Base-by-base conservation (phyloP, 2,797 vertebrate species). In the Rachycentron canadum region DNA sequence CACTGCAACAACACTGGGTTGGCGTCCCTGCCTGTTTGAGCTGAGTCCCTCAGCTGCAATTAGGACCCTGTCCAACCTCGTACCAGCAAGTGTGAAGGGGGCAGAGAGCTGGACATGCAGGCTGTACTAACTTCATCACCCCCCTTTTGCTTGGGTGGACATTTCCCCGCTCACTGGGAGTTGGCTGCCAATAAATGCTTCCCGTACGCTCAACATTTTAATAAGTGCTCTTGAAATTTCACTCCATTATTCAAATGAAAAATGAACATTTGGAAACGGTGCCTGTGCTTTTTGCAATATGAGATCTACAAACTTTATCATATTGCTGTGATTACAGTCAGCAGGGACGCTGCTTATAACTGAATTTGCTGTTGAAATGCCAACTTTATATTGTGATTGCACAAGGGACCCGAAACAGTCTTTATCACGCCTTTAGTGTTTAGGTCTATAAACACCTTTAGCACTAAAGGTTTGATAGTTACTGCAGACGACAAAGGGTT, bases 21-120 rank as follows among this genome's bases (percentile, higher is more conserved):
- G 57, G 49, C 6, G 4, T 67, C 63, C 11, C 43, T 38, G 62
- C 32, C 34, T 62, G 58, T 62, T 78, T 64, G 28, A 73, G 38
- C 58, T 30, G 55, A 17, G 62, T 79, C 77, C 76, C 86, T 53
- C 34, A 53, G 63, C 79, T 83, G 71, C 63, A 52, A 71, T 81
- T 78, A 78, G 64, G 55, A 21, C 43, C 49, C 71, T 5, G 5
- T 84, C 65, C 72, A 73, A 26, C 62, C 53, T 76, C 4, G 32
- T 60, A 34, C 12, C 38, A 67, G 62, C 50, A 71, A 61, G 55
- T 59, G 60, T 63, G 47, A 67, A 49, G 58, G 53, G 58, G 81
- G 28, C 28, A 10, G n/a, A 70, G 62, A 82, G 47, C 69, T 68
- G 70, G 73, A 80, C 30, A 55, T 30, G 32, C 49, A 66, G 41